Conservation (phyloP, 2,113 vertebrate species). For the Castor canadensis region DNA sequence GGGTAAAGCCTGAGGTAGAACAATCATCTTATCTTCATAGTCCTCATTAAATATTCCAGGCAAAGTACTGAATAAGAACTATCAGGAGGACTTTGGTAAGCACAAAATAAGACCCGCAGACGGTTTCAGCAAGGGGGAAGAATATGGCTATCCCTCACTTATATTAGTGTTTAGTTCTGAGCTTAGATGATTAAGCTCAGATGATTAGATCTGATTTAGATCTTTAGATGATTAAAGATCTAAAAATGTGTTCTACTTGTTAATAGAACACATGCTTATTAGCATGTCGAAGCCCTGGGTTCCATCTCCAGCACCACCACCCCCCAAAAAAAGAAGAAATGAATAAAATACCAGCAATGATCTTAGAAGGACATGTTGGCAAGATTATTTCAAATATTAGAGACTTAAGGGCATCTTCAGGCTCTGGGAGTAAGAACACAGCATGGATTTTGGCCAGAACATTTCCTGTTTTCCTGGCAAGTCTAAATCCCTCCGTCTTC, state of each 20-base stretch:
- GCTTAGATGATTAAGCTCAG: too few species aligned
- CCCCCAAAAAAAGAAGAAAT: neutral
- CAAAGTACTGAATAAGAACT: neutral
- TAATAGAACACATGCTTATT: neutral
- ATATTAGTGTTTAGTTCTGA: neutral
- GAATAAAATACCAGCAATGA: neutral
- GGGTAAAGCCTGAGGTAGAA: neutral
- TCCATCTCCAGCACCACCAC: neutral
- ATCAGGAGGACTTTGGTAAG: neutral
- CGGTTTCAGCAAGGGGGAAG: neutral
- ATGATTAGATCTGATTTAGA: too few species aligned
- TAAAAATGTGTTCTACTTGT: neutral
- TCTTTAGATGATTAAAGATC: neutral
- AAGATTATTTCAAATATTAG: neutral
- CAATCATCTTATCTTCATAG: neutral
- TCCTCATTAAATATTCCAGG: neutral
- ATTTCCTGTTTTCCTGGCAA: conserved; percentile 1
- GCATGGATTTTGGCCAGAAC: neutral
- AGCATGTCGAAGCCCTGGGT: neutral
- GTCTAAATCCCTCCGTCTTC: conserved; percentile 3
- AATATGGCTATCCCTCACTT: neutral
- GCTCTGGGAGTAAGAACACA: neutral
- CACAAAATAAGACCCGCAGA: neutral
- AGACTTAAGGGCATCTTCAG: neutral
- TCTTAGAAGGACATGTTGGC: neutral